Percentiles rank a stretch among this genome's conserved stretches.
Evolutionary conservation across 2,888 invertebrate genomes (phyloP).

Genomic region (Exephanes ischioxanthus): DNA sequence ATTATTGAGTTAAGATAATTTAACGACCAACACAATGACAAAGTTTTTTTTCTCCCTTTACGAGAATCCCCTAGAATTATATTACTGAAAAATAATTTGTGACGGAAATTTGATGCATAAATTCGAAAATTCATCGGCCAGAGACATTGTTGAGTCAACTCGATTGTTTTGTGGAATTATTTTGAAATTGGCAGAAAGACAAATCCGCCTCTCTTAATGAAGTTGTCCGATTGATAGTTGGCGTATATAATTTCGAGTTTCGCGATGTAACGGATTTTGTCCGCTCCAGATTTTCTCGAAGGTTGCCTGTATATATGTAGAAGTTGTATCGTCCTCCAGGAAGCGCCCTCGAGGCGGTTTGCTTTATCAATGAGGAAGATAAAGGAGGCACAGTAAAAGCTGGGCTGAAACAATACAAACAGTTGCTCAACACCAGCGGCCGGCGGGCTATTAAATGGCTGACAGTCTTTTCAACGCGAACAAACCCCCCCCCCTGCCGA

Average conservation of each 20-base stretch:
- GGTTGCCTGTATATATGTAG: neutral
- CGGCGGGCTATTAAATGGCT: conserved; percentile 57
- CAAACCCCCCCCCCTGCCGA: conserved; percentile 37
- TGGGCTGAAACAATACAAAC: conserved; percentile 51
- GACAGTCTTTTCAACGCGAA: conserved; percentile 54
- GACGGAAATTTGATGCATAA: neutral
- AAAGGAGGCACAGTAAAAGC: conserved; percentile 52
- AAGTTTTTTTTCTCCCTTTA: too few species aligned
- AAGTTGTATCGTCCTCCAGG: conserved; percentile 7
- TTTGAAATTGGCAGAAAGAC: neutral
- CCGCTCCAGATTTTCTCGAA: neutral
- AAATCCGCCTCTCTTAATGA: neutral
- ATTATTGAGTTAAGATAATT: neutral
- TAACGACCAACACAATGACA: too few species aligned
- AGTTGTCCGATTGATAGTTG: conserved; percentile 4
- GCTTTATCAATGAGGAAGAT: conserved; percentile 56
- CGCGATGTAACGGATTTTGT: neutral
- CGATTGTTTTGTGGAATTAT: neutral
- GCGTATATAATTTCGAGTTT: conserved; percentile 5
- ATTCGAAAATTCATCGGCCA: neutral
- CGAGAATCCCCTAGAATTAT: neutral
- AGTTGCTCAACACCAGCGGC: conserved; percentile 53
- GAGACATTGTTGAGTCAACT: neutral
- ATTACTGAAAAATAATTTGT: neutral
- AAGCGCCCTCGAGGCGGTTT: conserved; percentile 30